Percentiles rank a stretch among this genome's conserved stretches.
Evolutionary conservation across 2,113 vertebrate genomes (phyloP).

Genomic region (Gyps fulvus): DNA sequence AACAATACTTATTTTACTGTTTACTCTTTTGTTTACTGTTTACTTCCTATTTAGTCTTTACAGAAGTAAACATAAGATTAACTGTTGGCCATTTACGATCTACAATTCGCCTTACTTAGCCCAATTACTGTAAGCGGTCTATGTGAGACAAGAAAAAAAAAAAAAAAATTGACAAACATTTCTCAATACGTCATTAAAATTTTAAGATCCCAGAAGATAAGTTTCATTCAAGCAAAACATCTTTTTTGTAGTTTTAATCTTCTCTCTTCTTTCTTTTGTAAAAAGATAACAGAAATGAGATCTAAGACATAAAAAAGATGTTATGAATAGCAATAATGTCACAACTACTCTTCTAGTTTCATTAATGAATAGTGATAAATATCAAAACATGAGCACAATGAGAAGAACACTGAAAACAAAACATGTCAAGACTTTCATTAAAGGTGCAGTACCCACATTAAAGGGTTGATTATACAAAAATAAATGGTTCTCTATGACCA

Average conservation of each 20-base stretch:
- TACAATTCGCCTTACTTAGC: background rate
- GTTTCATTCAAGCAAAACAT: background rate
- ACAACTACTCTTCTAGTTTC: background rate
- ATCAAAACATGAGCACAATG: background rate
- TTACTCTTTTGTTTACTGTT: background rate
- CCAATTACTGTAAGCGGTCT: background rate
- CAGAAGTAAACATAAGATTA: background rate
- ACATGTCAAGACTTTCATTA: conserved; percentile 33
- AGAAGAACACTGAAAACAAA: conserved; percentile 42
- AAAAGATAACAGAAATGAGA: background rate
- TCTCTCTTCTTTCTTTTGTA: background rate
- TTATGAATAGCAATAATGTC: background rate
- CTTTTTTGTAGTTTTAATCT: background rate
- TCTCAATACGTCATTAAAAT: background rate
- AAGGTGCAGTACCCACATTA: conserved; percentile 75
- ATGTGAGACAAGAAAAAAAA: background rate
- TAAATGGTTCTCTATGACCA: conserved; percentile 42
- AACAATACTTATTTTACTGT: background rate
- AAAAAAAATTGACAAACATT: background rate
- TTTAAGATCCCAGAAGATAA: background rate
- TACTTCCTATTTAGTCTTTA: background rate
- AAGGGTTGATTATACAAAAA: conserved; percentile 43
- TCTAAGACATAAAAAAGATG: background rate
- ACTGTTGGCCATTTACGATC: background rate
- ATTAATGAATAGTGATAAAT: conserved; percentile 6